Base-by-base conservation (phyloP, 2,888 invertebrate genomes). In the Hirtodrosophila duncani region DNA sequence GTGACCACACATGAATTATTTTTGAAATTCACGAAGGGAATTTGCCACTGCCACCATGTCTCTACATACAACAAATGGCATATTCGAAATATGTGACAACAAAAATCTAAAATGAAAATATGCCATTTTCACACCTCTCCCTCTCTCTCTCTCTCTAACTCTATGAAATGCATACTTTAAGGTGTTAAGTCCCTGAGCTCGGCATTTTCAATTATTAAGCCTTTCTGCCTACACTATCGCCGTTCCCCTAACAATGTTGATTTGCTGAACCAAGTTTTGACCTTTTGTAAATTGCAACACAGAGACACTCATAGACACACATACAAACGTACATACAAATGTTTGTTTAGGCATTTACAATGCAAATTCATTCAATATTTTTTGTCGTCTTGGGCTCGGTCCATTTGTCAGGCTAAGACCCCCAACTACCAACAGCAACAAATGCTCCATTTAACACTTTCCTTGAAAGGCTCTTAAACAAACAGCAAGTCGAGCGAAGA, bases 391-490 rank as follows among this genome's bases (percentile, higher is more conserved):
- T 14, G 21, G 61, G 53, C 41, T 65, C 60, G 80, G 80, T 71
- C 71, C 79, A 71, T 71, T 79, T 71, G 61, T 63, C 37, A 58
- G 61, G 29, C 14, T n/a, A n/a, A 16, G 14, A 4, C 13, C 14
- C 29, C 16, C 10, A 24, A 30, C 37, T 62, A 63, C 63, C 63
- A 63, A 63, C 67, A 67, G n/a, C n/a, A n/a, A n/a, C n/a, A n/a
- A 80, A 68, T 57, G 72, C 68, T 80, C 52, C 80, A 79, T 80
- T 80, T 79, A 79, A 79, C 80, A 79, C 80, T 79, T 71, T 79
- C 44, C 13, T 24, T n/a, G n/a, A n/a, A n/a, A n/a, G n/a, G n/a
- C n/a, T n/a, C n/a, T n/a, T n/a, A n/a, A n/a, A n/a, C n/a, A n/a
- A n/a, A n/a, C n/a, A n/a, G n/a, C n/a, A n/a, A n/a, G n/a, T n/a